These are phyloP conservation scores for Agrochola lychnidis DNA, from an alignment of 2,888 invertebrate genomes.

Conservation along the genomic window DNA sequence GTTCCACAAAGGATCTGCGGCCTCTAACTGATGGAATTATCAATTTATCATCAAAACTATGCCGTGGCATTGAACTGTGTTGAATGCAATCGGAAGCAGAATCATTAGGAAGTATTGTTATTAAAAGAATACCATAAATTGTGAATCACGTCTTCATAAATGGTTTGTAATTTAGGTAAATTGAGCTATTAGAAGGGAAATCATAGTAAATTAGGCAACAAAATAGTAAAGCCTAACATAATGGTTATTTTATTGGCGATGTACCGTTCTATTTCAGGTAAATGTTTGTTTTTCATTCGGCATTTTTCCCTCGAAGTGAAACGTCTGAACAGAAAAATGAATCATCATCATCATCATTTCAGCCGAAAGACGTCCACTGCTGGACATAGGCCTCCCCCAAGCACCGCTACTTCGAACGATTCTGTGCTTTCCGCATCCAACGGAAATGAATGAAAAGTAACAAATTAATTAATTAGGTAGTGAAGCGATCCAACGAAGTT, in stretches of 20 bases:
- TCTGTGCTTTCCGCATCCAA: too few species aligned
- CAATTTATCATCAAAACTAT: conserved; percentile 41
- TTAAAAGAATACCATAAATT: neutral
- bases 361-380: too few species aligned
- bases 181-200: neutral
- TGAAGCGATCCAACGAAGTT: neutral
- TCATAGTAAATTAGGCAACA: neutral
- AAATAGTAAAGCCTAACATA: neutral
- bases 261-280: neutral
- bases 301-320: neutral
- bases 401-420: too few species aligned
- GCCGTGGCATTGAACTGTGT: neutral
- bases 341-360: too few species aligned
- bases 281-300: neutral
- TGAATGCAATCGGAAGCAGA: conserved; percentile 13
- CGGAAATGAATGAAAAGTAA: neutral
- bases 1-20: conserved; percentile 36
- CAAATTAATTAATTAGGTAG: neutral
- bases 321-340: neutral
- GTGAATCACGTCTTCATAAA: neutral
- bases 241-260: neutral
- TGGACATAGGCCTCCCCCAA: too few species aligned
- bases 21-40: conserved; percentile 16
- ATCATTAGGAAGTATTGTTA: neutral
- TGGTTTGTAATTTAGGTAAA: neutral